These are phyloP conservation scores for Ambastaia sidthimunki DNA, from an alignment of 2,797 vertebrate genomes.

Conservation along the genomic window DNA sequence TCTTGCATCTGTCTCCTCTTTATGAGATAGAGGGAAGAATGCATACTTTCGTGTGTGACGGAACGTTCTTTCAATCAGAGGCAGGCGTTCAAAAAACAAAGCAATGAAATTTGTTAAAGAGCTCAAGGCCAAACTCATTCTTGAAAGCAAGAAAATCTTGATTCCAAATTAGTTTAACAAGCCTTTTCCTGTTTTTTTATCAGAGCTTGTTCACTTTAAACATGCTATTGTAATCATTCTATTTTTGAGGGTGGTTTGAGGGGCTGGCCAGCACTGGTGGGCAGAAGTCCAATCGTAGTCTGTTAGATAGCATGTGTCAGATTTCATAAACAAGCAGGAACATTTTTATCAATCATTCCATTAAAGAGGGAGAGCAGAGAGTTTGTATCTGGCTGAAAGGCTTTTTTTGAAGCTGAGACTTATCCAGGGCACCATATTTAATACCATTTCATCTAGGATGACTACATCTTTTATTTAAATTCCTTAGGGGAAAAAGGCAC, in stretches of 20 bases:
- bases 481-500: background rate
- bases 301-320: slow-evolving; percentile 77
- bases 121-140: slow-evolving; percentile 55
- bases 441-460: slow-evolving; percentile 69
- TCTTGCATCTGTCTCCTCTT: slow-evolving; percentile 54
- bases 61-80: slow-evolving; percentile 51
- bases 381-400: slow-evolving; percentile 66
- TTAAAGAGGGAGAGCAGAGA: slow-evolving; percentile 63
- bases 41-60: slow-evolving; percentile 52
- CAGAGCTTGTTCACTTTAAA: slow-evolving; percentile 50
- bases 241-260: slow-evolving; percentile 46
- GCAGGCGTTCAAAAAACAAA: slow-evolving; percentile 51
- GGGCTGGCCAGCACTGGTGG: slow-evolving; percentile 38
- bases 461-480: slow-evolving; percentile 59
- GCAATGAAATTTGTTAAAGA: slow-evolving; percentile 56
- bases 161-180: slow-evolving; percentile 61
- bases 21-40: slow-evolving; percentile 51
- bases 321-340: slow-evolving; percentile 77
- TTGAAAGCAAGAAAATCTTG: slow-evolving; percentile 56
- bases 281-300: slow-evolving; percentile 58
- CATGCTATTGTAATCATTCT: slow-evolving; percentile 48
- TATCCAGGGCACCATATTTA: slow-evolving; percentile 67
- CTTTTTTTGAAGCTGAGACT: slow-evolving; percentile 69
- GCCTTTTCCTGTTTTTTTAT: slow-evolving; percentile 63
- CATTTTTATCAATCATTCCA: slow-evolving; percentile 76